Percentiles rank a stretch among this genome's conserved stretches.
Conservation (phyloP, 1,140 invertebrate genomes). For the Dreissena polymorpha region DNA sequence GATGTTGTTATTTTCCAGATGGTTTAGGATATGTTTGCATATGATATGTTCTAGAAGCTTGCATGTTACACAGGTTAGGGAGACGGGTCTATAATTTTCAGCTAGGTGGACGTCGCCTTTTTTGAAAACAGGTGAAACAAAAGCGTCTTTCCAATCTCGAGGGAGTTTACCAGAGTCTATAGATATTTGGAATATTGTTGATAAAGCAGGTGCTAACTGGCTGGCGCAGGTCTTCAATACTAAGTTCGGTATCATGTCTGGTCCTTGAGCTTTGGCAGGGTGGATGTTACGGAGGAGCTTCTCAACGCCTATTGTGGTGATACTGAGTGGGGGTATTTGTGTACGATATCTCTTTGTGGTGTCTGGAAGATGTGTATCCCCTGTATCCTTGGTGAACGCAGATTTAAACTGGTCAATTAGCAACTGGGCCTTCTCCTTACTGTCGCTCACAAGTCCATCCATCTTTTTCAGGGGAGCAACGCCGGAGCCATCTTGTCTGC, state of each 20-base stretch:
- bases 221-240: constrained; percentile 10
- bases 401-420: constrained; percentile 44
- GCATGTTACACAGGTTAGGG: constrained; percentile 14
- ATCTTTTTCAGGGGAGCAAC: constrained; percentile 42
- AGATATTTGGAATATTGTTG: constrained; percentile 19
- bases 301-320: constrained; percentile 20
- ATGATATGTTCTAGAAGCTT: constrained; percentile 29
- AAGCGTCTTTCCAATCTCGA: constrained; percentile 24
- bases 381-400: constrained; percentile 32
- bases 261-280: constrained; percentile 21
- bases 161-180: constrained; percentile 25
- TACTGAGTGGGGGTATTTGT: neutral
- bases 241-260: constrained; percentile 24
- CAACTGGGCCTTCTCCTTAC: constrained; percentile 40
- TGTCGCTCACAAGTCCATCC: constrained; percentile 9
- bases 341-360: neutral
- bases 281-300: constrained; percentile 14
- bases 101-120: constrained; percentile 15
- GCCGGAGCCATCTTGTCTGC: constrained; percentile 44
- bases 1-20: constrained; percentile 32
- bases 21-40: constrained; percentile 22
- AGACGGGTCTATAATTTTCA: constrained; percentile 33
- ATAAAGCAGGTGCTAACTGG: neutral
- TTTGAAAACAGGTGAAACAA: constrained; percentile 25
- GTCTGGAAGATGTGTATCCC: neutral